phyloP scores from a whole-genome alignment of 2,797 vertebrate genomes.

The Heterohyrax brucei region DNA sequence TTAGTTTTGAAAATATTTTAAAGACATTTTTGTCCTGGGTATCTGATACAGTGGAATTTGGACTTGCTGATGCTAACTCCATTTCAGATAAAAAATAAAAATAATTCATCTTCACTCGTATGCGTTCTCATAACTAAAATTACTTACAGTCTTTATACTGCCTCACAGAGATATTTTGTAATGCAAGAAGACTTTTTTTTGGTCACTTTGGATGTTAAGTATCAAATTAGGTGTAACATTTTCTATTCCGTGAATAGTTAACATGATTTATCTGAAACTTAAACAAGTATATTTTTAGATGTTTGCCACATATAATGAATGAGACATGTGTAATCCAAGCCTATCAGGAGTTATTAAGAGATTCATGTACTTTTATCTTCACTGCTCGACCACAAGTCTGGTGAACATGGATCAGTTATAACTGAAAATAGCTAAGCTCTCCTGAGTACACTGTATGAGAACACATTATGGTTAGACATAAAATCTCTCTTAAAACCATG shows the following conservation, averaged over 20 bases:
- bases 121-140: constrained; percentile 56
- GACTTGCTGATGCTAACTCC: neutral
- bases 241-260: constrained; percentile 67
- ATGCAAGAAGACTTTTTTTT: neutral
- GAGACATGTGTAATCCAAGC: neutral
- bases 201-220: constrained; percentile 45
- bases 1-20: constrained; percentile 15
- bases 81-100: constrained; percentile 25
- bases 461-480: constrained; percentile 31
- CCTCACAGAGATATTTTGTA: constrained; percentile 26
- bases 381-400: constrained; percentile 51
- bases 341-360: constrained; percentile 61
- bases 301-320: constrained; percentile 31
- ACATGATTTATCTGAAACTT: constrained; percentile 53
- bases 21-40: neutral
- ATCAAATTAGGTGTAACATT: constrained; percentile 65
- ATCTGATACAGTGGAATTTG: constrained; percentile 27
- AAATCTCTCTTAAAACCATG: constrained; percentile 66
- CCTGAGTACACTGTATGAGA: constrained; percentile 44
- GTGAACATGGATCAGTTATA: constrained; percentile 59
- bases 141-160: constrained; percentile 1
- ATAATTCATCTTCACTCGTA: neutral
- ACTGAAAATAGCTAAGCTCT: constrained; percentile 65
- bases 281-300: constrained; percentile 21
- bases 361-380: neutral